Conservation (phyloP, 2,888 invertebrate genomes). For the Cyaniris semiargus region DNA sequence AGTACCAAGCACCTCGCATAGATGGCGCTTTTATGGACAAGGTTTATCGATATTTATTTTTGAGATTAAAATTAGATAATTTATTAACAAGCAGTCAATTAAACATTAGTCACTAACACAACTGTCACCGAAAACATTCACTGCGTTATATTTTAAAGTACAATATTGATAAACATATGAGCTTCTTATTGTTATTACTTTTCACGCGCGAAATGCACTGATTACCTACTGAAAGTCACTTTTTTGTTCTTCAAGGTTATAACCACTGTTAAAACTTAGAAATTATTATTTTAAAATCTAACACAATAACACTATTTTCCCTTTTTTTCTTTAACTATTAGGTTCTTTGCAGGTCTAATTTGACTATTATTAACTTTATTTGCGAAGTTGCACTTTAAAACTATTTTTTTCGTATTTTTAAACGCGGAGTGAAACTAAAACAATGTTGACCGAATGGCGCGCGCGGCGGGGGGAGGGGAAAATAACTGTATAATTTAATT, state of each 20-base stretch:
- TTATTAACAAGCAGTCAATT: no score
- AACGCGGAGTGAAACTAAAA: neutral
- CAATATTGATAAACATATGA: no score
- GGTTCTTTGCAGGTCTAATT: neutral
- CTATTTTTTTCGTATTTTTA: conserved; percentile 3
- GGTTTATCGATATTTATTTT: neutral
- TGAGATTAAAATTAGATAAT: no score
- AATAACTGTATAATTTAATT: neutral
- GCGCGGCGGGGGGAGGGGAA: no score
- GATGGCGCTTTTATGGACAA: neutral
- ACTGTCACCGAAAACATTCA: no score
- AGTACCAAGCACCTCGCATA: neutral
- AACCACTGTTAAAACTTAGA: neutral
- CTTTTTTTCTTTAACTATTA: neutral
- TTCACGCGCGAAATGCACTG: neutral
- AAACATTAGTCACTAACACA: no score
- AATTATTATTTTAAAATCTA: neutral
- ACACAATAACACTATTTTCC: neutral
- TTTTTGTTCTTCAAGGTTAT: neutral
- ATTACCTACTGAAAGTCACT: conserved; percentile 9
- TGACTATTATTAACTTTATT: neutral
- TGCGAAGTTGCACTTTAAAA: neutral
- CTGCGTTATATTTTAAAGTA: no score
- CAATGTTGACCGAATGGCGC: neutral
- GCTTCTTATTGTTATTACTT: neutral